These are phyloP conservation scores for Ostrea denselamellosa DNA, from an alignment of 1,140 invertebrate genomes.

Conservation along the genomic window DNA sequence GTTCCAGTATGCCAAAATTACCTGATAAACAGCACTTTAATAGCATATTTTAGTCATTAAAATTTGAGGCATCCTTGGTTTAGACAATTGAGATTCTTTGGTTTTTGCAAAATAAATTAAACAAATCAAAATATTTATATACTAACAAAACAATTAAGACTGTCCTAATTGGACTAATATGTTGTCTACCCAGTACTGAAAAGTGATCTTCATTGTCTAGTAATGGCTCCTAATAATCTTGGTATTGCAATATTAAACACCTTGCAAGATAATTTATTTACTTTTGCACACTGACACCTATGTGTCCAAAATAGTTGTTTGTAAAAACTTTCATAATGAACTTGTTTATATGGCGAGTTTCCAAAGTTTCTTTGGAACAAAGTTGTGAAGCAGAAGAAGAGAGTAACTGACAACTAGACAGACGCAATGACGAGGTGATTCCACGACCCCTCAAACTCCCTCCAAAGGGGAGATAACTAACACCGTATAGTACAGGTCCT, in stretches of 20 bases:
- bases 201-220: neutral
- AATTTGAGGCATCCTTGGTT: constrained; percentile 16
- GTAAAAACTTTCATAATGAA: neutral
- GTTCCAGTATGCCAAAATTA: too few relatives aligned
- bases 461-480: neutral
- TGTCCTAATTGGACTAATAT: neutral
- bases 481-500: neutral
- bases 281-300: neutral
- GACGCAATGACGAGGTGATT: neutral
- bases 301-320: neutral
- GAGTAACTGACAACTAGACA: neutral
- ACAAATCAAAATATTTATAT: neutral
- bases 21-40: too few relatives aligned
- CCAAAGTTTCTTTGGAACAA: neutral
- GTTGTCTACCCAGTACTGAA: neutral
- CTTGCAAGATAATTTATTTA: neutral
- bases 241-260: too few relatives aligned
- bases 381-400: neutral
- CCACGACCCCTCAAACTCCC: neutral
- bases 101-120: constrained; percentile 32
- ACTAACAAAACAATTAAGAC: neutral
- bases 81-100: constrained; percentile 14
- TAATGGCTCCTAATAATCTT: neutral
- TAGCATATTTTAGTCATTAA: neutral
- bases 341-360: neutral